Conservation (phyloP, 2,113 vertebrate genomes). For the Hyperopisus bebe region DNA sequence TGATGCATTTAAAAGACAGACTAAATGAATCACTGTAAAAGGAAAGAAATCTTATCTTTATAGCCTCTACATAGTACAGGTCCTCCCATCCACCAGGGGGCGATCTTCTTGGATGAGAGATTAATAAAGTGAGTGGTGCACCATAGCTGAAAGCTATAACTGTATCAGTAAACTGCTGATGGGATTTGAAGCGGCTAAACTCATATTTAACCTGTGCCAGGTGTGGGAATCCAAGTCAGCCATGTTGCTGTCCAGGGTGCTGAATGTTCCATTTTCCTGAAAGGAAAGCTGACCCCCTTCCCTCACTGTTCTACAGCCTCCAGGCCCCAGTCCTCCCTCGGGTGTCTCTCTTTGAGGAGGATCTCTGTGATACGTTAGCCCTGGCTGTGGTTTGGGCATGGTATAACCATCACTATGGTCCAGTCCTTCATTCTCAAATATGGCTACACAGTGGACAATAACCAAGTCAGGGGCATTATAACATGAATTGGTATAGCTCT, state of each 20-base stretch:
- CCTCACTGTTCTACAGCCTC: constrained; percentile 57
- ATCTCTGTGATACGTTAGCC: constrained; percentile 80
- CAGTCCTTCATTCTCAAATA: constrained; percentile 88
- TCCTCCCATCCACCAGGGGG: background rate
- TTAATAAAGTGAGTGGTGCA: background rate
- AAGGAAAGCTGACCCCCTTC: background rate
- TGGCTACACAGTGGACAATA: constrained; percentile 79
- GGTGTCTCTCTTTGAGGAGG: constrained; percentile 52
- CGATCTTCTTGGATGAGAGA: background rate
- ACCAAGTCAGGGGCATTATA: background rate
- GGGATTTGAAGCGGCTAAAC: background rate
- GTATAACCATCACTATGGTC: constrained; percentile 85
- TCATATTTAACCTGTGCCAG: background rate
- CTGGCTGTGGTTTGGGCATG: constrained; percentile 82
- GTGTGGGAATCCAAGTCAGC: background rate
- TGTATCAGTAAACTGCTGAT: background rate
- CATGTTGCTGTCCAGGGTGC: background rate
- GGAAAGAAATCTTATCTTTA: background rate
- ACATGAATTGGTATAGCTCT: background rate
- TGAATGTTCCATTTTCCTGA: background rate
- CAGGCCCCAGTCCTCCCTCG: constrained; percentile 62
- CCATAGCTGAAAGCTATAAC: background rate
- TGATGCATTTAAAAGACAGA: background rate
- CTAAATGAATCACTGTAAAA: background rate
- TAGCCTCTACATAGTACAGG: background rate